Evolutionary conservation across 2,113 vertebrate species (phyloP).

Genomic region (Cinclus mexicanus): DNA sequence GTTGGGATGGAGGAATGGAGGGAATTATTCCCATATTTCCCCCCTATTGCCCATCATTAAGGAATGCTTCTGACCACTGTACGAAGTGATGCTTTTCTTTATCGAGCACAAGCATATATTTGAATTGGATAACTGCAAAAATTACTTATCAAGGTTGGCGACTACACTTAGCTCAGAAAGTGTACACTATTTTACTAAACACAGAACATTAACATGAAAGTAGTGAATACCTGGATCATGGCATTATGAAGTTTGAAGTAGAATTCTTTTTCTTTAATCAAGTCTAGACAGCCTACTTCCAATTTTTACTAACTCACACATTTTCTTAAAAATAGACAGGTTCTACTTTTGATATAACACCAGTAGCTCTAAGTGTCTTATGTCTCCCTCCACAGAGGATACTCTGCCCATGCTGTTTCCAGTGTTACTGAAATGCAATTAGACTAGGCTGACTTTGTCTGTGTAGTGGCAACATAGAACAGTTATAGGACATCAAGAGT

Average conservation of each 20-base stretch:
- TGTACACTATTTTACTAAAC: not conserved
- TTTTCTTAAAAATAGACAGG: not conserved
- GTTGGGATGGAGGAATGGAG: not conserved
- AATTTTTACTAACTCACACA: not conserved
- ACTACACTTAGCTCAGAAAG: not conserved
- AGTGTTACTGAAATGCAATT: not conserved
- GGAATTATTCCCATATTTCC: not conserved
- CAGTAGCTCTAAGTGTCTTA: not conserved
- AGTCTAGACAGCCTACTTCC: not conserved
- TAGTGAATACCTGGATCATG: not conserved
- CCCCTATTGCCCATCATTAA: not conserved
- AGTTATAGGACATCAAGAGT: not conserved
- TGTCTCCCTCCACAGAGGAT: not conserved
- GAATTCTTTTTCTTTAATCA: not conserved
- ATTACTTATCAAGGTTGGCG: not conserved
- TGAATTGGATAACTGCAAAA: not conserved
- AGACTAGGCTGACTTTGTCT: not conserved
- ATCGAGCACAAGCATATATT: not conserved
- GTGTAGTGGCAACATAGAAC: not conserved
- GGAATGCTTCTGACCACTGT: not conserved
- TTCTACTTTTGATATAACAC: not conserved
- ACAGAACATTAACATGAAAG: not conserved
- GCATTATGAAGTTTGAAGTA: not conserved
- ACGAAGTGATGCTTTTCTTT: not conserved
- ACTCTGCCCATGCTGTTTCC: not conserved